Percentiles rank a stretch among this genome's conserved stretches.
These are phyloP conservation scores for Hypocryptadius cinnamomeus DNA, from an alignment of 2,113 vertebrate genomes.

Conservation along the genomic window DNA sequence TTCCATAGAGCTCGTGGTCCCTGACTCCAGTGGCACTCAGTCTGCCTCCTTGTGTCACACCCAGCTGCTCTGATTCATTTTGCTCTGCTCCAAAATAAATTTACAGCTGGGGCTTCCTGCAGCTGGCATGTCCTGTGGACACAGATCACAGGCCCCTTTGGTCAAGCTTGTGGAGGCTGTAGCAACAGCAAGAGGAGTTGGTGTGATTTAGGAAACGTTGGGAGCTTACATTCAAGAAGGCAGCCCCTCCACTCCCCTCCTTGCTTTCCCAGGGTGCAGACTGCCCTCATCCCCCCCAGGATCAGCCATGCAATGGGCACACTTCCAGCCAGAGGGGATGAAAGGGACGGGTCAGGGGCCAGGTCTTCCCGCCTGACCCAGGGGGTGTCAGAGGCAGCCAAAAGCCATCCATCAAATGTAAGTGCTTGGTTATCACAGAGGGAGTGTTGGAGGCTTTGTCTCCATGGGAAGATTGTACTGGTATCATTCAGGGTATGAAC, in stretches of 20 bases:
- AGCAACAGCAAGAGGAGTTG: background rate
- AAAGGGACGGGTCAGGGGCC: slow-evolving; percentile 1
- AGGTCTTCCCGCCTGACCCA: background rate
- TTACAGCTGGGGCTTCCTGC: background rate
- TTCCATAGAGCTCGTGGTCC: fast-evolving
- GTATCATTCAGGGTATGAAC: background rate
- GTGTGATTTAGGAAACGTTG: background rate
- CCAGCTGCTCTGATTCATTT: background rate
- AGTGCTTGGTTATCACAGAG: background rate
- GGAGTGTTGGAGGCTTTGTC: background rate
- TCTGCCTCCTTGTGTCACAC: background rate
- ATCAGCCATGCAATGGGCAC: background rate
- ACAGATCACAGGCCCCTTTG: background rate
- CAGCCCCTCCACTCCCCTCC: background rate
- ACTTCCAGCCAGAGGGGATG: background rate
- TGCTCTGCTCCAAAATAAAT: background rate
- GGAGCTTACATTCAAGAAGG: background rate
- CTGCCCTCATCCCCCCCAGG: fast-evolving
- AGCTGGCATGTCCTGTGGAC: background rate
- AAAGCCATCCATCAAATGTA: background rate
- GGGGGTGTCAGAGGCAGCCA: background rate
- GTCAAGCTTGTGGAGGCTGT: background rate
- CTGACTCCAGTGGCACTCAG: background rate
- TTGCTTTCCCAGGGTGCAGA: background rate
- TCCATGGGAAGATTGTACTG: slow-evolving; percentile 13